These are phyloP conservation scores for Galendromus occidentalis DNA, from an alignment of 1,140 invertebrate genomes.

Conservation along the genomic window DNA sequence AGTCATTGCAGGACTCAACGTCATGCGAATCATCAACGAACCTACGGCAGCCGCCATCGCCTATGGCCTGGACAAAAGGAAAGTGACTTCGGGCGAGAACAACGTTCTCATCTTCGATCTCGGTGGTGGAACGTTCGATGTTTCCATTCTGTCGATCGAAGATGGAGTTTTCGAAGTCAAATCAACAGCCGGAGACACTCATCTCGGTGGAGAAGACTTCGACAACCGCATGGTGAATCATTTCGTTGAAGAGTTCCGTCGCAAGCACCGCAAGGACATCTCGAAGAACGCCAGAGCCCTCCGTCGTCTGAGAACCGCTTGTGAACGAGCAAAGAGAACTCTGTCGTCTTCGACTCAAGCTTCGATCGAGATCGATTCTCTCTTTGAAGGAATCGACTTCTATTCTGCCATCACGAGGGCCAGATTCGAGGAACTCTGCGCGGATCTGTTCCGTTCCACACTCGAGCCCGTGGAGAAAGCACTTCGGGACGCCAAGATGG, in stretches of 20 bases:
- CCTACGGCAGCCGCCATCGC: slow-evolving; percentile 32
- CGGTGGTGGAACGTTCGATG: slow-evolving; percentile 36
- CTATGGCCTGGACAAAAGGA: slow-evolving; percentile 32
- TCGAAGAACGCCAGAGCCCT: slow-evolving; percentile 19
- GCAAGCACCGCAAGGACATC: slow-evolving; percentile 21
- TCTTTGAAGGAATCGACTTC: slow-evolving; percentile 21
- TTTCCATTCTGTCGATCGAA: slow-evolving; percentile 33
- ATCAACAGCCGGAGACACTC: slow-evolving; percentile 50
- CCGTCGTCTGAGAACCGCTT: slow-evolving; percentile 22
- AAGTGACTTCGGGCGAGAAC: slow-evolving; percentile 25
- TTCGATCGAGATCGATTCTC: slow-evolving; percentile 21
- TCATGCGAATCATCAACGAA: slow-evolving; percentile 31
- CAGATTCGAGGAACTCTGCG: slow-evolving; percentile 26
- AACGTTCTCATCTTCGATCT: slow-evolving; percentile 24
- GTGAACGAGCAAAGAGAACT: slow-evolving; percentile 23
- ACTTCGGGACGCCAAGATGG: too few relatives aligned
- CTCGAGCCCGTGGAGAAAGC: too few relatives aligned
- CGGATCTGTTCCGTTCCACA: too few relatives aligned
- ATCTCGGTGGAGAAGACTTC: slow-evolving; percentile 43
- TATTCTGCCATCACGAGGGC: slow-evolving; percentile 19
- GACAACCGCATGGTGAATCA: slow-evolving; percentile 25
- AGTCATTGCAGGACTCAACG: too few relatives aligned
- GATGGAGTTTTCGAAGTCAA: slow-evolving; percentile 40
- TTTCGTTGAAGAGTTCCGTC: slow-evolving; percentile 22
- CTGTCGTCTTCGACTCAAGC: slow-evolving; percentile 23